Evolutionary conservation across 2,113 vertebrate species (phyloP).

Genomic region (Oryzias woworae): DNA sequence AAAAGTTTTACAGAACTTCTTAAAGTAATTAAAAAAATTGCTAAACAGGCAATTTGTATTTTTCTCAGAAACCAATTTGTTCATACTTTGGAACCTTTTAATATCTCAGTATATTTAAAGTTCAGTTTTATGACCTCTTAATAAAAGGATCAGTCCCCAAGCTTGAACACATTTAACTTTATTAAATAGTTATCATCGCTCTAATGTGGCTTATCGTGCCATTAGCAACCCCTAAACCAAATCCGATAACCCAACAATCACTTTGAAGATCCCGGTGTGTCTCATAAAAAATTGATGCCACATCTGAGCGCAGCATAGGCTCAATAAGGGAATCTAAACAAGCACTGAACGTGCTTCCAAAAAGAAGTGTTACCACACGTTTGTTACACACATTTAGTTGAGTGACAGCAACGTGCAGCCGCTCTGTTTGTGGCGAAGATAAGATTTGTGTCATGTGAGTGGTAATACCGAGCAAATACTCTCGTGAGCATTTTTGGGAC

Average conservation of each 20-base stretch:
- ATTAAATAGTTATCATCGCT: slow-evolving; percentile 68
- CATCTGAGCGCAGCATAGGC: slow-evolving; percentile 10
- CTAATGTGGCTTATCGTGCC: slow-evolving; percentile 66
- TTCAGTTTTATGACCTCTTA: slow-evolving; percentile 33
- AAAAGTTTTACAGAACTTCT: not conserved
- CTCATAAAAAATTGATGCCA: slow-evolving; percentile 53
- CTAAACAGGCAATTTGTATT: slow-evolving; percentile 19
- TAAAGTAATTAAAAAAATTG: not conserved
- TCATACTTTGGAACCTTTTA: slow-evolving; percentile 7
- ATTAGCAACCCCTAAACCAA: slow-evolving; percentile 61
- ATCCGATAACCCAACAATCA: slow-evolving; percentile 65
- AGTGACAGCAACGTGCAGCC: slow-evolving; percentile 13
- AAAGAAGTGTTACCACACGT: too few relatives aligned
- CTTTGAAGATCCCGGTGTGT: slow-evolving; percentile 41
- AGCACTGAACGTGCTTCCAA: not conserved
- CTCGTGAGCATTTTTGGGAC: slow-evolving; percentile 36
- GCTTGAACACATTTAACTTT: slow-evolving; percentile 50
- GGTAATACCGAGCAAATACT: slow-evolving; percentile 56
- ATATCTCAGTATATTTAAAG: slow-evolving; percentile 32
- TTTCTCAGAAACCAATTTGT: slow-evolving; percentile 14
- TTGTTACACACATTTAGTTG: not conserved
- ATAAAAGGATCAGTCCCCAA: slow-evolving; percentile 32
- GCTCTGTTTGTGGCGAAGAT: slow-evolving; percentile 18
- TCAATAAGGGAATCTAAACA: slow-evolving; percentile 15
- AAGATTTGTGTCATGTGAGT: slow-evolving; percentile 55